A percentile compares a stretch with the other conserved stretches of the same genome.
These are phyloP conservation scores for Falco rusticolus DNA, from an alignment of 2,797 vertebrate species.

Conservation along the genomic window DNA sequence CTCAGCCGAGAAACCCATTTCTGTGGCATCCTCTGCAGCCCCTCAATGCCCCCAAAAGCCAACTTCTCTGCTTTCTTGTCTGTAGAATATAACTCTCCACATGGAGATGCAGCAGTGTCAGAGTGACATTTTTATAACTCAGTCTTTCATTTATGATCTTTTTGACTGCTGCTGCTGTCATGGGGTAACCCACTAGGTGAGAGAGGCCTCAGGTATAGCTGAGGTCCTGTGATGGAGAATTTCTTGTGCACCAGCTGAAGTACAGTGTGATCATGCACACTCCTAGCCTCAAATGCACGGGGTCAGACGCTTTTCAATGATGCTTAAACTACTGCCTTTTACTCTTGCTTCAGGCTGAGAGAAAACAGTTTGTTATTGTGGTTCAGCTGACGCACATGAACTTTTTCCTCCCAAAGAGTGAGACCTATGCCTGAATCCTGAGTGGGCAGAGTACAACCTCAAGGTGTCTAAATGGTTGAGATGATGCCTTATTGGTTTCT, in stretches of 20 bases:
- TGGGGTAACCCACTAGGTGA: background rate
- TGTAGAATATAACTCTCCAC: background rate
- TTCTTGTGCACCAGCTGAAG: background rate
- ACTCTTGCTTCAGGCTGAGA: background rate
- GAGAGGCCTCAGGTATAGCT: background rate
- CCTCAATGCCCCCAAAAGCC: background rate
- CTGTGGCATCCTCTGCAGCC: background rate
- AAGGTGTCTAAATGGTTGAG: background rate
- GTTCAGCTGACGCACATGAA: background rate
- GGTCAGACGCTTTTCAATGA: background rate
- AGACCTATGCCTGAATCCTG: background rate
- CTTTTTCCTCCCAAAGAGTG: background rate
- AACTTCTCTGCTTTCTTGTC: background rate
- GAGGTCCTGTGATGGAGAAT: background rate
- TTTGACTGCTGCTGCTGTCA: background rate
- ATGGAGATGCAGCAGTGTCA: background rate
- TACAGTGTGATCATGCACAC: background rate
- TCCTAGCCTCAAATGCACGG: background rate
- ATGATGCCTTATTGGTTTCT: slow-evolving; percentile 2
- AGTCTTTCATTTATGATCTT: background rate
- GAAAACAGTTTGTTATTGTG: background rate
- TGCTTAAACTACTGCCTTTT: background rate
- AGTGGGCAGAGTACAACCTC: slow-evolving; percentile 14
- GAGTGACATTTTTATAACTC: background rate
- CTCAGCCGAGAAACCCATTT: background rate